Percentiles rank a stretch among this genome's conserved stretches.
Conservation (phyloP, 1,140 invertebrate genomes). For the Conopomorpha cramerella region DNA sequence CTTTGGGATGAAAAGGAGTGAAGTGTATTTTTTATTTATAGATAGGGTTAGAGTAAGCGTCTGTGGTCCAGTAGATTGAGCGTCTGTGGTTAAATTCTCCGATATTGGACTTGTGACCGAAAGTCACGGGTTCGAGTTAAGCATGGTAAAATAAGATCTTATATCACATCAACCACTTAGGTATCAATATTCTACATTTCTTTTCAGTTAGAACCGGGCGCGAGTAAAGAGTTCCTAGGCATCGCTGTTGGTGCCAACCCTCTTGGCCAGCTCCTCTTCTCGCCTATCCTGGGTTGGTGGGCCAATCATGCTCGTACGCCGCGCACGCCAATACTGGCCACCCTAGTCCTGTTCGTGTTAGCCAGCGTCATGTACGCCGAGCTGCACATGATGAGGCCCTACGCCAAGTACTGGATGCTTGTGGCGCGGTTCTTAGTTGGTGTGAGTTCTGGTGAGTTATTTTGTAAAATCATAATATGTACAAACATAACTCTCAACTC, state of each 20-base stretch:
- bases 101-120: too few relatives aligned
- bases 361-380: constrained; percentile 83
- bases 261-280: constrained; percentile 86
- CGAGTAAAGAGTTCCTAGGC: constrained; percentile 83
- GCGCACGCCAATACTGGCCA: constrained; percentile 72
- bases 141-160: too few relatives aligned
- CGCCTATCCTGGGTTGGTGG: constrained; percentile 85
- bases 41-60: too few relatives aligned
- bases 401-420: constrained; percentile 75
- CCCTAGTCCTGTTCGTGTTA: constrained; percentile 73
- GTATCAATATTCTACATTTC: too few relatives aligned
- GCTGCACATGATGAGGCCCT: constrained; percentile 66
- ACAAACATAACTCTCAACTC: too few relatives aligned
- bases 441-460: constrained; percentile 81
- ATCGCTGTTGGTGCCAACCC: constrained; percentile 87
- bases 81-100: too few relatives aligned
- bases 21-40: too few relatives aligned
- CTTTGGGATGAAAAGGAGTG: too few relatives aligned
- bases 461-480: too few relatives aligned
- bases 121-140: too few relatives aligned
- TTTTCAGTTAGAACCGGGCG: constrained; percentile 73
- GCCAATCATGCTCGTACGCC: constrained; percentile 74
- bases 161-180: too few relatives aligned
- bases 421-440: constrained; percentile 80
- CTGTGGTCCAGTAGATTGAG: too few relatives aligned